Evolutionary conservation across 2,113 vertebrate genomes (phyloP), one percentile per base, ranked within the genome.

Genomic region (Eublepharis macularius): DNA sequence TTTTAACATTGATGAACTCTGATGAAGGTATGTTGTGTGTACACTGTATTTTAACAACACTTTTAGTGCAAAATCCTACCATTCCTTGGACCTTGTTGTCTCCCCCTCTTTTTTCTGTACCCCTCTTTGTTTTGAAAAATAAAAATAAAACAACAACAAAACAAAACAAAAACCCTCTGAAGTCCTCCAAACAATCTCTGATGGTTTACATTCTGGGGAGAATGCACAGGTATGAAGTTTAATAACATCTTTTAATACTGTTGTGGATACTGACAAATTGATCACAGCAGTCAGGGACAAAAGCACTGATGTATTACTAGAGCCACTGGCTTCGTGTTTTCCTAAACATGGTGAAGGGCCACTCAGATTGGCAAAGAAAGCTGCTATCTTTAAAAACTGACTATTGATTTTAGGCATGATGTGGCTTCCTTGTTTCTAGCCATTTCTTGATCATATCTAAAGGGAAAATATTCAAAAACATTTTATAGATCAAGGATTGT

Each of bases 241-340:
- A 93, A 92, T 92, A 92, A 78, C 89, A 60, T 92, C 87, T 91
- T 92, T 91, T 92, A 87, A 92, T 93, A 89, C 89, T 89, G 84
- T 93, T 87, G 88, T 89, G 89, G 80, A 93, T 93, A 93, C 93
- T 90, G 88, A 93, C 86, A 93, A 95, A 92, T 91, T 92, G 92
- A 92, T 93, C 88, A 90, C 90, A 95, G 92, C 78, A 91, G 91
- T 90, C 76, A 87, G 80, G n/a, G 19, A 87, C 87, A 84, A 92
- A 88, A 92, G 75, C 90, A 91, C 92, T 93, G 92, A 94, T 92
- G 90, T 9, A 68, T 92, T 94, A 92, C 77, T 51, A 90, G 76
- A 88, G 90, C 87, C 85, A 91, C 74, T 84, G 86, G 51, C 88
- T 93, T 92, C 86, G 90, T 81, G 7, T 92, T 94, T 93, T 92